Evolutionary conservation across 2,888 invertebrate species (phyloP).

Genomic region (Hemithea aestivaria): DNA sequence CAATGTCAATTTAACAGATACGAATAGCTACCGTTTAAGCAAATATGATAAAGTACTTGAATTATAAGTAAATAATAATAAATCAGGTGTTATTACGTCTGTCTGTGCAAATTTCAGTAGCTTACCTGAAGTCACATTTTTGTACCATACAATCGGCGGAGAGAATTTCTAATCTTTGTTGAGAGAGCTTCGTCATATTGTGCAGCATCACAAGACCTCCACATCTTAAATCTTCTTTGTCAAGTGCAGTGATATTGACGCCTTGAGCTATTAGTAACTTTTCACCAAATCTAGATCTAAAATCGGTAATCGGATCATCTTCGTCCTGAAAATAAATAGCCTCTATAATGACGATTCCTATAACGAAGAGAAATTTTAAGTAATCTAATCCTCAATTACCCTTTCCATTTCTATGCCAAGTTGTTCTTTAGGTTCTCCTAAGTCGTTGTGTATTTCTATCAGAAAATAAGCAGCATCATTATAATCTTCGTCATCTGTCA

Average conservation of each 20-base stretch:
- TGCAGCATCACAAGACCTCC: constrained; percentile 85
- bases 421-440: constrained; percentile 86
- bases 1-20: constrained; percentile 48
- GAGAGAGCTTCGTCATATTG: constrained; percentile 80
- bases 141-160: constrained; percentile 87
- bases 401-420: constrained; percentile 87
- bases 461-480: constrained; percentile 80
- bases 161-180: constrained; percentile 77
- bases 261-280: constrained; percentile 81
- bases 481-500: constrained; percentile 62
- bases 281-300: constrained; percentile 84
- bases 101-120: constrained; percentile 17
- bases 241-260: constrained; percentile 85
- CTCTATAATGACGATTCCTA: background rate
- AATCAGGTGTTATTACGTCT: constrained; percentile 28
- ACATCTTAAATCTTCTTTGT: constrained; percentile 86
- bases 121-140: constrained; percentile 84
- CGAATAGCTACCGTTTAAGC: constrained; percentile 39
- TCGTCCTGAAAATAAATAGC: constrained; percentile 71
- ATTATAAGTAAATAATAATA: constrained; percentile 40
- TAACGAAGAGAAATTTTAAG: background rate
- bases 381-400: constrained; percentile 38
- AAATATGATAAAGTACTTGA: constrained; percentile 44
- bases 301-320: constrained; percentile 86
- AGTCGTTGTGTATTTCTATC: constrained; percentile 85